Evolutionary conservation across 1,140 invertebrate genomes (phyloP).

Genomic region (Lepidostoma basale): DNA sequence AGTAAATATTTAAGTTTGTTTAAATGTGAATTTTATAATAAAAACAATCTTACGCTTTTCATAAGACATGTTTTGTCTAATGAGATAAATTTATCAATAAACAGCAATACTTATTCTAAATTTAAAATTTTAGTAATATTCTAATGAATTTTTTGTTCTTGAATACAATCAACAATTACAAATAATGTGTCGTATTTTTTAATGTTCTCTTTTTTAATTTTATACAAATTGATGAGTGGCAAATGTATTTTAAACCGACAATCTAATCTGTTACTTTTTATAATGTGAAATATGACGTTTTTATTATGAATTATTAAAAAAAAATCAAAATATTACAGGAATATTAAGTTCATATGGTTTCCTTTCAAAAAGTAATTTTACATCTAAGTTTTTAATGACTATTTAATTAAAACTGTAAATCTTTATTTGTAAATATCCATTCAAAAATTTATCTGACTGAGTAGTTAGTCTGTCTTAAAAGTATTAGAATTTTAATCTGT

Average conservation of each 20-base stretch:
- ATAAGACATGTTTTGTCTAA: no score
- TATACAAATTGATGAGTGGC: no score
- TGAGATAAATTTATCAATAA: no score
- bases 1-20: no score
- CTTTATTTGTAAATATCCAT: constrained; percentile 18
- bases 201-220: no score
- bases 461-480: constrained; percentile 6
- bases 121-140: no score
- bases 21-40: no score
- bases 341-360: neutral
- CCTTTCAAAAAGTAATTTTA: neutral
- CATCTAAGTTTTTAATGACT: neutral
- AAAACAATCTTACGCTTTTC: no score
- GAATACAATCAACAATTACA: no score
- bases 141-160: no score
- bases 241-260: neutral
- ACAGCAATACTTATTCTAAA: no score
- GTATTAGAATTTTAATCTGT: constrained; percentile 12
- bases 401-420: neutral
- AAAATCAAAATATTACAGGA: neutral
- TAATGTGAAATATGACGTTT: constrained; percentile 7
- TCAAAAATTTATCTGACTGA: constrained; percentile 31
- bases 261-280: neutral
- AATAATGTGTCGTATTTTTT: no score
- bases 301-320: constrained; percentile 14